phyloP scores from a whole-genome alignment of 2,113 vertebrate genomes.

The Larimichthys crocea region DNA sequence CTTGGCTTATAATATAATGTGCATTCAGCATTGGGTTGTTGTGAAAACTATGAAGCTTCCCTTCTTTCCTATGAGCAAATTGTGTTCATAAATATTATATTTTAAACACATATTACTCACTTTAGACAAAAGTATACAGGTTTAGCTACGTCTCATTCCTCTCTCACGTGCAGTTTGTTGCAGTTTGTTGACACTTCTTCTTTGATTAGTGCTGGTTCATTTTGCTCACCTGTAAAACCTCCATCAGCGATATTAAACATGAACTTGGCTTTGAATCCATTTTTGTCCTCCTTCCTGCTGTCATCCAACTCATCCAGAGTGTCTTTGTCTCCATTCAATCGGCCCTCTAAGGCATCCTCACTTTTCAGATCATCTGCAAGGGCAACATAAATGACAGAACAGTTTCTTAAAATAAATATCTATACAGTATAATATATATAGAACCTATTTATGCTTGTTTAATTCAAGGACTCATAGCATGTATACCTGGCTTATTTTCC shows the following conservation, averaged over 20 bases:
- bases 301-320: slow-evolving; percentile 90
- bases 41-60: neutral
- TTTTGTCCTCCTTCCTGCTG: slow-evolving; percentile 89
- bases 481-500: slow-evolving; percentile 88
- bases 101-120: neutral
- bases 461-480: neutral
- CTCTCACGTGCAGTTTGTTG: neutral
- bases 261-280: slow-evolving; percentile 89
- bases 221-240: slow-evolving; percentile 92
- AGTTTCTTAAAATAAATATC: neutral
- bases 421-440: neutral
- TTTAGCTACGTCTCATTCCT: neutral
- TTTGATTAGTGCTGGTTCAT: neutral
- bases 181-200: neutral
- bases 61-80: neutral
- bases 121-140: neutral
- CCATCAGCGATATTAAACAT: slow-evolving; percentile 99
- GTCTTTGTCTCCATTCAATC: slow-evolving; percentile 91
- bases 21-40: neutral
- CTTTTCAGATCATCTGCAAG: slow-evolving; percentile 86
- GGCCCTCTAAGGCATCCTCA: slow-evolving; percentile 86
- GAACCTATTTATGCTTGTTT: neutral
- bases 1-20: neutral
- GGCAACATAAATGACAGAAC: slow-evolving; percentile 28
- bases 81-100: neutral